Conservation (phyloP, 2,113 vertebrate genomes). For the Ictalurus punctatus region DNA sequence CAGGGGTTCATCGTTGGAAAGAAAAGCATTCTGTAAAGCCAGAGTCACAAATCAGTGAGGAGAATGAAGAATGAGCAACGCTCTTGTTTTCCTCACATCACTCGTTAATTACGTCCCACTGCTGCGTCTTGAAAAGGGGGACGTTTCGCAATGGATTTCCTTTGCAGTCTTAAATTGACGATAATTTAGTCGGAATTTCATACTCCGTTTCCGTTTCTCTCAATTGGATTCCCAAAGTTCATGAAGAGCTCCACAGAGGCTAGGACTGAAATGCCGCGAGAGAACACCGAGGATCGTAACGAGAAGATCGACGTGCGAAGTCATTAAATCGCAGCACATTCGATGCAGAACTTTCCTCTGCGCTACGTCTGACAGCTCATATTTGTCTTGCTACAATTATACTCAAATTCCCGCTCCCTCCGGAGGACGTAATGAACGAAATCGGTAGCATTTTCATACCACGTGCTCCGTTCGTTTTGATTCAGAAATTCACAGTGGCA, state of each 20-base stretch:
- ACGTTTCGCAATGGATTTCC: conserved; percentile 29
- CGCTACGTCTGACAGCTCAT: not conserved
- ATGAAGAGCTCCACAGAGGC: not conserved
- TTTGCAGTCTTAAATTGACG: conserved; percentile 63
- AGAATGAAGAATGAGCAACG: not conserved
- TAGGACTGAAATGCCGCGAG: not conserved
- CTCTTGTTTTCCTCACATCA: conserved; percentile 25
- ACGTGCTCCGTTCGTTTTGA: not conserved
- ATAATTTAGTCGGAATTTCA: conserved; percentile 60
- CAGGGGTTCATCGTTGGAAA: conserved; percentile 8
- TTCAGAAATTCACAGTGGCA: not conserved
- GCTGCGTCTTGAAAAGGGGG: not conserved
- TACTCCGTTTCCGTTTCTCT: not conserved
- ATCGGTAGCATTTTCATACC: not conserved
- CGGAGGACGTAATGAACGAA: not conserved
- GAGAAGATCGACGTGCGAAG: not conserved
- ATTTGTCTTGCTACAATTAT: not conserved
- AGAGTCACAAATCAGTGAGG: not conserved
- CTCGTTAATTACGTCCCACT: conserved; percentile 18
- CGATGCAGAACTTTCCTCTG: not conserved
- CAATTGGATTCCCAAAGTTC: not conserved
- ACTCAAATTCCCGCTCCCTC: not conserved
- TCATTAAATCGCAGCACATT: not conserved
- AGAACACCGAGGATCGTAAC: not conserved
- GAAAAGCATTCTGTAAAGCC: not conserved